These are phyloP conservation scores for Epizoanthus ramosus DNA, from an alignment of 92 coral and sea anemone genomes.

Conservation along the genomic window DNA sequence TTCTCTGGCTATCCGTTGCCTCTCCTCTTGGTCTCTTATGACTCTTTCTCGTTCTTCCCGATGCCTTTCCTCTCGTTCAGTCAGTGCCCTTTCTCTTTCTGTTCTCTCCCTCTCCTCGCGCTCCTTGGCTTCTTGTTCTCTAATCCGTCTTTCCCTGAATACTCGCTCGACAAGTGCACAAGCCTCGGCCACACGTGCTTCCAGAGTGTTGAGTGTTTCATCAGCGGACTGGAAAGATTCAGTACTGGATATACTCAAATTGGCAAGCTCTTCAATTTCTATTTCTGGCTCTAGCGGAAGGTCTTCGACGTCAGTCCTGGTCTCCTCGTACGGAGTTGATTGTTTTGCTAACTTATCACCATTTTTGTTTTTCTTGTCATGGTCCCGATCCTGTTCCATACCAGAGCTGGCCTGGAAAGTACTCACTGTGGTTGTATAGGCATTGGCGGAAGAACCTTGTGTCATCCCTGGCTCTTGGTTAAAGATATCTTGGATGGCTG, in stretches of 20 bases:
- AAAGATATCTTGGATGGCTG: too few relatives aligned
- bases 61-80: neutral
- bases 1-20: neutral
- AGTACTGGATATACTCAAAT: conserved; percentile 5
- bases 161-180: conserved; percentile 53
- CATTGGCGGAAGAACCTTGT: too few relatives aligned
- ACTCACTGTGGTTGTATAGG: too few relatives aligned
- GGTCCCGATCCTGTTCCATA: too few relatives aligned
- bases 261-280: neutral
- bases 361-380: too few relatives aligned
- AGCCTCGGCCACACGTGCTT: conserved; percentile 56
- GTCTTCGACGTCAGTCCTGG: too few relatives aligned
- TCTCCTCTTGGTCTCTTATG: neutral
- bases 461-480: too few relatives aligned
- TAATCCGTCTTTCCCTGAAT: conserved; percentile 23
- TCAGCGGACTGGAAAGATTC: conserved; percentile 4
- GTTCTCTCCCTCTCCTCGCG: neutral
- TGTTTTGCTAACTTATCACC: too few relatives aligned
- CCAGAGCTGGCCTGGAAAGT: too few relatives aligned
- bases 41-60: neutral
- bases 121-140: conserved; percentile 11
- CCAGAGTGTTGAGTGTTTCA: neutral
- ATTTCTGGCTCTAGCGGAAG: too few relatives aligned
- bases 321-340: too few relatives aligned
- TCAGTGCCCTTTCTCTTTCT: neutral